Base-by-base conservation (phyloP, 1,140 invertebrate species). In the Calephelis nemesis region DNA sequence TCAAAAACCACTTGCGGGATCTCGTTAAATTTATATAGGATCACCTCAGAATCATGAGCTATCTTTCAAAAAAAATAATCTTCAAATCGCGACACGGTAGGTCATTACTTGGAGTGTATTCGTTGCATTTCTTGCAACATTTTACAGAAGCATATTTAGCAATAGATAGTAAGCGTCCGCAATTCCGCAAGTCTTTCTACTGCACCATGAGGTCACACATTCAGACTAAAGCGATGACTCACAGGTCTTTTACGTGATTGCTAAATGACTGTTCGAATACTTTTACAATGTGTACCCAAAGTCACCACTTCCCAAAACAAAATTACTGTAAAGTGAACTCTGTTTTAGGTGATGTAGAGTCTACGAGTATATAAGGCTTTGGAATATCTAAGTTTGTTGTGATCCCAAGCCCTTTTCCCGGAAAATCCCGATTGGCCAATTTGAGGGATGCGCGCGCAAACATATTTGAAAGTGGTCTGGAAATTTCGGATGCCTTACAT, bases 371-470 rank as follows among this genome's bases (percentile, higher is more conserved):
- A 7, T 10, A 6, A 40, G 52, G 10, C 30, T 39, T 12, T 4
- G 30, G 54, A 48, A 62, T 60, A 47, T 45, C 11, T 68, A 63
- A 47, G 30, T 67, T 47, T 52, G 68, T 63, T 48, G 63, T 58
- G 67, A 60, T 69, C 79, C 79, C 73, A 85, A 77, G 82, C 79
- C 76, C 78, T 81, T 82, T 85, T 74, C 73, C 74, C 67, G 69
- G 63, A 74, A 64, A 74, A 66, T 70, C 74, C 72, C 72, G 75
- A 87, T 85, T 87, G 83, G 83, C 77, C 66, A 71, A 75, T 75
- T 77, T 77, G 54, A 63, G 48, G 19, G 52, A 68, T 85, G 81
- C 82, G 85, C 85, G 85, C 84, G 83, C 83, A 85, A 63, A 54
- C 13, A 58, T 42, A 19, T 47, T 52, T 47, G 5, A 40, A 15